Conservation (phyloP, 2,888 invertebrate species). For the Asteroscopus sphinx region DNA sequence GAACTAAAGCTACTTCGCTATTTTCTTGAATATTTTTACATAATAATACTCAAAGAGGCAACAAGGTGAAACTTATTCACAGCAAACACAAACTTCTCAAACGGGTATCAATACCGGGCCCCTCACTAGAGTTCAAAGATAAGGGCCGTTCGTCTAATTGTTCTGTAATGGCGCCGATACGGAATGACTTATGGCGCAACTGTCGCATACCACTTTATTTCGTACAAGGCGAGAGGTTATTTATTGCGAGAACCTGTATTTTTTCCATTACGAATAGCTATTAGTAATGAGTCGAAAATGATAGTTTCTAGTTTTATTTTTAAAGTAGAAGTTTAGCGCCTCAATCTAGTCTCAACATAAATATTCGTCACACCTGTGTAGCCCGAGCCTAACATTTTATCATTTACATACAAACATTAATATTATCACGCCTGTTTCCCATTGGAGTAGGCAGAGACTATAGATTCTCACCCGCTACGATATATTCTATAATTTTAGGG, state of each 20-base stretch:
- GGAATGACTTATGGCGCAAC: slow-evolving; percentile 65
- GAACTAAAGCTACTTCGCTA: no score
- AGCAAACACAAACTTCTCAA: background rate
- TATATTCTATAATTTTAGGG: no score
- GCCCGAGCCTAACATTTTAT: no score
- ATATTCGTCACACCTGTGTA: no score
- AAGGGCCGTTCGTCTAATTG: slow-evolving; percentile 81
- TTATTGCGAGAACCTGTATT: slow-evolving; percentile 48
- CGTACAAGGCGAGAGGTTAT: slow-evolving; percentile 47
- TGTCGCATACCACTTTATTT: slow-evolving; percentile 56
- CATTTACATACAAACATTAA: no score
- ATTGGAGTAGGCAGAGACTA: no score
- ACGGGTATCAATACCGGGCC: slow-evolving; percentile 21
- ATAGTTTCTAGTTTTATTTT: background rate
- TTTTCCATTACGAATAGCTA: slow-evolving; percentile 31
- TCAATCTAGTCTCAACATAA: no score
- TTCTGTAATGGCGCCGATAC: slow-evolving; percentile 78
- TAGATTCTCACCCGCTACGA: no score
- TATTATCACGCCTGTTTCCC: no score
- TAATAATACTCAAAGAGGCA: no score
- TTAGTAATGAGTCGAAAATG: slow-evolving; percentile 19
- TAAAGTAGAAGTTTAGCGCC: no score
- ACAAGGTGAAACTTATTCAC: background rate
- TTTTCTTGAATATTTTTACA: no score
- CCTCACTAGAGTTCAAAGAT: slow-evolving; percentile 59